Base-by-base conservation (phyloP, 1,140 invertebrate species). In the Drosophila sechellia region DNA sequence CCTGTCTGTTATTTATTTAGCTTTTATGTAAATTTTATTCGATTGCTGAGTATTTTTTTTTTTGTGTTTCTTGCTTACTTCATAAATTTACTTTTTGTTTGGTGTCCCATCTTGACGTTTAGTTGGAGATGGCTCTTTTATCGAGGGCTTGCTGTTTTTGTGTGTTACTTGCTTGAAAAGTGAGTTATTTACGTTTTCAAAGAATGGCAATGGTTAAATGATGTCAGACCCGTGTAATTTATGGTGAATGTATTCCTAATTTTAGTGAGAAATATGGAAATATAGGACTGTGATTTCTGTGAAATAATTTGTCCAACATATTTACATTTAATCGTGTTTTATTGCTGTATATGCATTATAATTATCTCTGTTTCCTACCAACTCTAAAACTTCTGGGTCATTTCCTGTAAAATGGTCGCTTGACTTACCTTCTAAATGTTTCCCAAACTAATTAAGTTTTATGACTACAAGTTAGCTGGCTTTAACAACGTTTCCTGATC, bases 381-480 rank as follows among this genome's bases (percentile, higher is more conserved):
- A 42, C 39, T 56, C 49, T 12, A 35, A 34, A 13, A 37, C 35
- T 25, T 20, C 15, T 37, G 35, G 2, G 10, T 1, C 37, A 34
- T 37, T 72, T 72, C 46, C 68, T 72, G 34, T 40, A 72, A 60
- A 52, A 46, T 40, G 17, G n/a, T 46, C 22, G 5, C 25, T 17
- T 35, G 15, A 61, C 37, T 39, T 61, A 22, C 48, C 22, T 46
- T 52, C 20, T 25, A 11, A 45, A 57, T 79, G 77, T 79, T 53
- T 73, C 72, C 56, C 48, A 68, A 66, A 79, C 77, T 79, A 79
- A 79, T 79, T 79, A 79, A 79, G 60, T 79, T 79, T 79, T 79
- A 79, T 45, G 77, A 61, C 63, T 61, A 20, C 59, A 70, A 59
- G 53, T 45, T 64, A 49, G 48, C 46, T 46, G 25, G 34, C 42